Evolutionary conservation across 2,797 vertebrate species (phyloP).

Genomic region (Petrocephalus schoutedeni): DNA sequence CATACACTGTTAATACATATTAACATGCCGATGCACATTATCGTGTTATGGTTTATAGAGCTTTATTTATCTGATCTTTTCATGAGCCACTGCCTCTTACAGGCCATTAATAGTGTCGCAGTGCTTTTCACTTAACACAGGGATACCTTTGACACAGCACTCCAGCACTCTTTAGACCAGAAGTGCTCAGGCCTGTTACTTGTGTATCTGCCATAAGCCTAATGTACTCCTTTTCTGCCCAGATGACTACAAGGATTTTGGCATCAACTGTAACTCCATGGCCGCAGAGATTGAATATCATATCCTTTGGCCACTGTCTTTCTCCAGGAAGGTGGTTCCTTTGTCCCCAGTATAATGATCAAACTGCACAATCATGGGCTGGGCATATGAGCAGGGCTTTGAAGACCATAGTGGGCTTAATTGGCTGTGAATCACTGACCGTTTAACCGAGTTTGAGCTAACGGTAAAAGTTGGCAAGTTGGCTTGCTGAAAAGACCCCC

Average conservation of each 20-base stretch:
- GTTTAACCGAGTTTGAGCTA: neutral
- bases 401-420: neutral
- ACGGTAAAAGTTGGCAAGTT: neutral
- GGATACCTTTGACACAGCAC: neutral
- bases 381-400: neutral
- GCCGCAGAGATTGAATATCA: conserved; percentile 92
- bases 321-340: neutral
- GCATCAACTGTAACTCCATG: conserved; percentile 83
- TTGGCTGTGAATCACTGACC: neutral
- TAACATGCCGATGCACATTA: neutral
- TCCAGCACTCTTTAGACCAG: neutral
- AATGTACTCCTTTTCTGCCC: conserved; percentile 31
- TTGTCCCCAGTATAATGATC: neutral
- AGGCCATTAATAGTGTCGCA: neutral
- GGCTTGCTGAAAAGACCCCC: neutral
- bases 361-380: neutral
- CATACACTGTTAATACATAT: neutral
- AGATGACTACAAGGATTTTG: conserved; percentile 87
- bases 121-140: neutral
- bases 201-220: neutral
- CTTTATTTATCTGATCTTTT: neutral
- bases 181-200: neutral
- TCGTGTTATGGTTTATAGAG: neutral
- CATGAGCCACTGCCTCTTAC: neutral
- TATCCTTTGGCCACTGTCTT: conserved; percentile 70